Evolutionary conservation across 1,140 invertebrate genomes (phyloP), one percentile per base, ranked within the genome.

Genomic region (Sycobia sp.): DNA sequence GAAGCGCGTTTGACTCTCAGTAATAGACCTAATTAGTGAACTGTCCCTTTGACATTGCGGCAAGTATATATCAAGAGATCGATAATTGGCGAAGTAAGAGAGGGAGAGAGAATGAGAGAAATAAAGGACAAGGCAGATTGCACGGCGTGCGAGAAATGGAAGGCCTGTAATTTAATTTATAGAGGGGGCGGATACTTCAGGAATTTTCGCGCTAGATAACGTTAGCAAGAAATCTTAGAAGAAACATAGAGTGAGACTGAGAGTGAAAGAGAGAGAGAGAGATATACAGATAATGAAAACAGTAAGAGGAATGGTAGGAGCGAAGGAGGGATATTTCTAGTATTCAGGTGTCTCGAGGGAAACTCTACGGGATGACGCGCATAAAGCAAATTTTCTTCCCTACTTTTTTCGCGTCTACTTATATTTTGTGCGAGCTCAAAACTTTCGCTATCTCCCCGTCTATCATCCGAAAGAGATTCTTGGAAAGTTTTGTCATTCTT

Each of bases 101-200:
- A 49, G 25, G 29, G 3, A 3, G 5, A 32, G 13, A 29, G 18
- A 38, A 4, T 39, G 1, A 32, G 13, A 18, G 1, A 23, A 63
- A 53, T n/a, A n/a, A n/a, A n/a, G n/a, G n/a, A n/a, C n/a, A n/a
- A n/a, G n/a, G n/a, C n/a, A n/a, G n/a, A n/a, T n/a, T n/a, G n/a
- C n/a, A n/a, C n/a, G n/a, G n/a, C n/a, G n/a, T 18, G 36, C 57
- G 34, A 23, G 36, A 54, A 61, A 65, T 34, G 32, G 43, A 38
- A 66, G 36, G 41, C 29, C 51, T 29, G 49, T 53, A 61, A 54
- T 54, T 62, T 29, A 62, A 46, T 54, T 62, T 54, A 53, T 46
- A 46, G 13, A 5, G 47, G 11, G 23, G 29, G 29, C 29, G 46
- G 27, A 34, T 46, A 29, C 18, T 9, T 38, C 18, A 13, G n/a